Evolutionary conservation across 2,113 vertebrate species (phyloP).

Genomic region (Mugil cephalus): DNA sequence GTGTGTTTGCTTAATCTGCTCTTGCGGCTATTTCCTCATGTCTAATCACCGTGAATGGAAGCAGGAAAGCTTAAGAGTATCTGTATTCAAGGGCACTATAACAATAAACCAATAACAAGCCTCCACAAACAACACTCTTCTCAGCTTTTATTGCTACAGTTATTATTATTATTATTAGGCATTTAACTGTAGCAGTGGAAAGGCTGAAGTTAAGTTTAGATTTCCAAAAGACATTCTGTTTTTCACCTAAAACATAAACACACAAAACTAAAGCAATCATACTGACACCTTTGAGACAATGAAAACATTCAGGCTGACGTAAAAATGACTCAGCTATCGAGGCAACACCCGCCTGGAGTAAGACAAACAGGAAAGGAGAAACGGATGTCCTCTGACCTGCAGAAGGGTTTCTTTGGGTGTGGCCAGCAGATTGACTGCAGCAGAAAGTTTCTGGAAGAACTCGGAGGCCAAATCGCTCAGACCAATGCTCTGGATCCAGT

Average conservation of each 20-base stretch:
- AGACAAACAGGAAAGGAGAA: constrained; percentile 65
- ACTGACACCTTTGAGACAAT: constrained; percentile 14
- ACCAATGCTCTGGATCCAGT: constrained; percentile 82
- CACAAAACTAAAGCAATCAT: neutral
- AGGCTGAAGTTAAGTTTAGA: neutral
- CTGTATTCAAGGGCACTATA: neutral
- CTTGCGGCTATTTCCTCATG: constrained; percentile 12
- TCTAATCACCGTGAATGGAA: neutral
- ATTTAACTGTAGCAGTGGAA: neutral
- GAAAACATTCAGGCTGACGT: constrained; percentile 23
- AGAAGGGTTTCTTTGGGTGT: constrained; percentile 85
- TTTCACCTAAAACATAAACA: constrained; percentile 27
- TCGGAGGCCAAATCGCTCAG: constrained; percentile 78
- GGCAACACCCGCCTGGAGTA: neutral
- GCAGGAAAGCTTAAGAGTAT: neutral
- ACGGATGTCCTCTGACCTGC: constrained; percentile 77
- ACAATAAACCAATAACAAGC: constrained; percentile 6
- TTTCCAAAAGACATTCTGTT: neutral
- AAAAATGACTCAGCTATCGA: neutral
- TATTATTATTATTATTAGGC: too few relatives aligned
- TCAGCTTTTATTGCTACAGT: neutral
- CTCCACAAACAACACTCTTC: neutral
- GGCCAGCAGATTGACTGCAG: constrained; percentile 86
- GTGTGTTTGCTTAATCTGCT: constrained; percentile 16
- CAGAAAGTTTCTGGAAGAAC: constrained; percentile 84